A percentile compares a stretch with the other conserved stretches of the same genome.
These are phyloP conservation scores for Lamellibrachia satsuma DNA, from an alignment of 2,888 invertebrate genomes.

Conservation along the genomic window DNA sequence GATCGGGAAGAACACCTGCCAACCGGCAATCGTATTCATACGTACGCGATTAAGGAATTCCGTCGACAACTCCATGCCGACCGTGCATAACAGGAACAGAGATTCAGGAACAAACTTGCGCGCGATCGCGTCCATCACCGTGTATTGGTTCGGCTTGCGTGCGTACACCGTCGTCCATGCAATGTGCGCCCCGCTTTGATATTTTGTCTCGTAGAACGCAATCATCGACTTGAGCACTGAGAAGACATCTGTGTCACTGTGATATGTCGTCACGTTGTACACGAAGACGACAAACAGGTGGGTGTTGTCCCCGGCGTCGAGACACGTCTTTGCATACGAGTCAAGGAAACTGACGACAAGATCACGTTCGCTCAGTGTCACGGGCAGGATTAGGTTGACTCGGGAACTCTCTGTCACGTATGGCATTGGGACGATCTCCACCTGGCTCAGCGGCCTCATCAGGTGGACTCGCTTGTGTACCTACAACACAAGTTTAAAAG, in stretches of 20 bases:
- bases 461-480: slow-evolving; percentile 75
- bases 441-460: slow-evolving; percentile 84
- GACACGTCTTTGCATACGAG: slow-evolving; percentile 77
- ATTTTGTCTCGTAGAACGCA: slow-evolving; percentile 72
- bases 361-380: slow-evolving; percentile 68
- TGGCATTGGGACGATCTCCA: slow-evolving; percentile 89
- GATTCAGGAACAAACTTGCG: slow-evolving; percentile 77
- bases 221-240: slow-evolving; percentile 74
- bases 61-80: slow-evolving; percentile 56
- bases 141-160: slow-evolving; percentile 66
- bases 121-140: slow-evolving; percentile 75
- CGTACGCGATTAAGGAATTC: slow-evolving; percentile 88
- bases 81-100: slow-evolving; percentile 53
- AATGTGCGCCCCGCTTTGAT: slow-evolving; percentile 74
- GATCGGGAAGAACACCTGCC: slow-evolving; percentile 91
- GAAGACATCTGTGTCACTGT: slow-evolving; percentile 65
- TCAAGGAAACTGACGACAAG: slow-evolving; percentile 76
- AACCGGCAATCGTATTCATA: slow-evolving; percentile 90
- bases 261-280: slow-evolving; percentile 45
- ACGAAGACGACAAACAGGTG: slow-evolving; percentile 79
- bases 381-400: slow-evolving; percentile 79
- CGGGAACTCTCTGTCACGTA: slow-evolving; percentile 94
- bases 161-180: slow-evolving; percentile 66
- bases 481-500: slow-evolving; percentile 27
- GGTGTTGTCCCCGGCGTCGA: slow-evolving; percentile 82